phyloP scores from a whole-genome alignment of 1,140 invertebrate genomes.

The Manduca sexta region DNA sequence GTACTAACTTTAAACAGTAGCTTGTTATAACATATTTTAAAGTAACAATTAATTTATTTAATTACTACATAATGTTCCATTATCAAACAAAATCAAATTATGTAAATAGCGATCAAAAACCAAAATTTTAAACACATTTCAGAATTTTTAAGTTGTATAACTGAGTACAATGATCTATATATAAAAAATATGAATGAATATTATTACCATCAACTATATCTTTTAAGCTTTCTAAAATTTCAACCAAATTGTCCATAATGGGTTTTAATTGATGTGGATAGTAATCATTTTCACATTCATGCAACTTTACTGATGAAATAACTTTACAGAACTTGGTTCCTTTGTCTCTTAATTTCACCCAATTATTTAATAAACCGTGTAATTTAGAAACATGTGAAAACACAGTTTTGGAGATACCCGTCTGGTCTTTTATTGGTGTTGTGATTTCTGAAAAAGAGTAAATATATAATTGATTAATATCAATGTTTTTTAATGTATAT shows the following conservation, averaged over 20 bases:
- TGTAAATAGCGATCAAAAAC: no score
- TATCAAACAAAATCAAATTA: no score
- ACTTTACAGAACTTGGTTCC: slow-evolving; percentile 44
- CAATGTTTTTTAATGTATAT: no score
- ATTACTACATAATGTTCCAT: no score
- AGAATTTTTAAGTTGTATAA: no score
- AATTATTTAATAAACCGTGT: slow-evolving; percentile 40
- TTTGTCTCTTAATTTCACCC: slow-evolving; percentile 39
- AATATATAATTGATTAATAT: neutral
- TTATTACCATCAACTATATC: slow-evolving; percentile 46
- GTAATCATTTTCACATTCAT: slow-evolving; percentile 49
- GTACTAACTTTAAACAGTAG: no score
- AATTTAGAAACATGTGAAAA: slow-evolving; percentile 47
- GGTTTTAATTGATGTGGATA: slow-evolving; percentile 46
- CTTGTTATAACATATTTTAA: no score
- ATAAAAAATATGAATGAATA: no score
- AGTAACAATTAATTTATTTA: no score
- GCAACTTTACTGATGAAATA: slow-evolving; percentile 45
- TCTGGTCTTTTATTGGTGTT: slow-evolving; percentile 40
- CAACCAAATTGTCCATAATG: slow-evolving; percentile 38
- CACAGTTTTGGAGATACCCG: slow-evolving; percentile 44
- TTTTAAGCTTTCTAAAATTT: slow-evolving; percentile 33
- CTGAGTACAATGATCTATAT: no score
- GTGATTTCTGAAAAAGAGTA: slow-evolving; percentile 36
- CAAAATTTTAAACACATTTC: no score